Evolutionary conservation across 2,797 vertebrate genomes (phyloP), one percentile per base, ranked within the genome.

Genomic region (Nannoperca obscura): DNA sequence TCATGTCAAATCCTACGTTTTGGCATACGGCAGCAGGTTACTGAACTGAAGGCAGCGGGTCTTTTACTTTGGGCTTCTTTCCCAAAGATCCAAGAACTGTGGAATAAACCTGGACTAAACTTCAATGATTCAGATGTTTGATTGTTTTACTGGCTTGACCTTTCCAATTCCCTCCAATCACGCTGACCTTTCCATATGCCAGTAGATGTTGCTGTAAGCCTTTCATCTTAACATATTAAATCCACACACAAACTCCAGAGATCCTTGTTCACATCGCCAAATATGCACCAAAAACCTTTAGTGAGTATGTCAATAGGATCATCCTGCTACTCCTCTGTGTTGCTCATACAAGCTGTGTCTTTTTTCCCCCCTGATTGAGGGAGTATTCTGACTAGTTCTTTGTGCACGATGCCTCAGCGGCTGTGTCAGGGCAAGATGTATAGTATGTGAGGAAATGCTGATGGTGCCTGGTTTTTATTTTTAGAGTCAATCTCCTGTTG

Each of bases 401-500:
- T 81, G 76, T 82, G 65, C 60, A 46, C 40, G 59, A 66, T 38
- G 79, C 79, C 65, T 68, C 78, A 15, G 64, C 52, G 32, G 50
- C 77, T 76, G 63, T 71, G 84, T 88, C 86, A 76, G 60, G 68
- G 78, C 71, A 68, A 85, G 80, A 88, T 86, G 86, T 89, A 87
- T 83, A 78, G 80, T 65, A 72, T 83, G 85, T 63, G 80, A 90
- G 78, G 83, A 89, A 92, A 91, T 86, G 88, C 91, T 93, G 92
- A 92, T 92, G 76, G 58, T 87, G 85, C 80, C 77, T 88, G 65
- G 30, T 84, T 80, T 92, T 93, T 94, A 94, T 94, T 94, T 95
- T 94, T 95, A 94, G 92, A 94, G 86, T 73, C 82, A 82, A 84
- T 92, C 91, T 93, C 85, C 88, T 88, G 82, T 87, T 91, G 81